These are phyloP conservation scores for Gymnoscopelus braueri DNA, from an alignment of 2,797 vertebrate species.

Conservation along the genomic window DNA sequence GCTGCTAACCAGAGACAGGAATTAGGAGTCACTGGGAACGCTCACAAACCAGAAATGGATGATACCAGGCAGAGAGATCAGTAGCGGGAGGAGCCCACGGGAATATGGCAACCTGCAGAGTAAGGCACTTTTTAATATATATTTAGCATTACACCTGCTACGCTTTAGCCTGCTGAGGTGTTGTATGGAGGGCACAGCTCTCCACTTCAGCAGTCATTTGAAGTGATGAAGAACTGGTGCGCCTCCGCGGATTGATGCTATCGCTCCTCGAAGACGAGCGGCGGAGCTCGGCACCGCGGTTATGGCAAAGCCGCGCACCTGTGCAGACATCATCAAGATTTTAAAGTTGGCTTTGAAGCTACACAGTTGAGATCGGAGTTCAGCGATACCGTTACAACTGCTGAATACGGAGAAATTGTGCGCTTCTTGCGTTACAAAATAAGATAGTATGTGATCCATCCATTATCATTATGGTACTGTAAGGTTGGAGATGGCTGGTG, in stretches of 20 bases:
- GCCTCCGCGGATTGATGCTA: conserved; percentile 46
- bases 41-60: conserved; percentile 82
- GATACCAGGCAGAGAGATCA: conserved; percentile 79
- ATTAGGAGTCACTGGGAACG: conserved; percentile 85
- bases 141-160: conserved; percentile 84
- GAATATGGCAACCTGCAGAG: conserved; percentile 78
- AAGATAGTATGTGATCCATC: conserved; percentile 8
- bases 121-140: conserved; percentile 80
- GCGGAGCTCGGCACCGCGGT: conserved; percentile 30
- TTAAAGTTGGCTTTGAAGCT: conserved; percentile 33
- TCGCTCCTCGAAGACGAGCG: conserved; percentile 35
- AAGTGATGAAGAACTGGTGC: conserved; percentile 66
- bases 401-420: conserved; percentile 24
- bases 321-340: conserved; percentile 41
- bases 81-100: conserved; percentile 71
- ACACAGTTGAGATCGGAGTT: conserved; percentile 22
- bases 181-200: conserved; percentile 48
- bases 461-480: conserved; percentile 1
- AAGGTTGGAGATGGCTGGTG: not conserved
- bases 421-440: conserved; percentile 15
- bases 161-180: conserved; percentile 61
- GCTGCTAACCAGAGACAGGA: conserved; percentile 89
- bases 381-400: conserved; percentile 14
- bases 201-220: conserved; percentile 57
- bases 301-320: conserved; percentile 50